These are phyloP conservation scores for Hirtodrosophila cameraria DNA, from an alignment of 2,888 invertebrate species.

Conservation along the genomic window DNA sequence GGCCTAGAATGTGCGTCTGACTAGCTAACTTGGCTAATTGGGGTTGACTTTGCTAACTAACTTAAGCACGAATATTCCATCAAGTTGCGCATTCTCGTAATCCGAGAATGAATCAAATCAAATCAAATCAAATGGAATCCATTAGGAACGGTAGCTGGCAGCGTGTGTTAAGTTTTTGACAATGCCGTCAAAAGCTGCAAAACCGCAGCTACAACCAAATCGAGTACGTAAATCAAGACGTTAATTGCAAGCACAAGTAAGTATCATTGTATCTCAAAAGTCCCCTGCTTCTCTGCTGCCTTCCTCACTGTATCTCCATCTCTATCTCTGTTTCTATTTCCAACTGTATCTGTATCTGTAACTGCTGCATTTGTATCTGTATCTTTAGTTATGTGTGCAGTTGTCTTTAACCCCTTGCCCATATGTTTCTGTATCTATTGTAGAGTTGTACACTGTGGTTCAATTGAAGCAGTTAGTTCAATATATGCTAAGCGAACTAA, in stretches of 20 bases:
- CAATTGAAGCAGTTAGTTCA: no score
- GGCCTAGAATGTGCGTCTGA: constrained; percentile 25
- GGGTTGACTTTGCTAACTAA: constrained; percentile 33
- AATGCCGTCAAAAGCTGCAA: constrained; percentile 50
- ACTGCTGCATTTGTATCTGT: neutral
- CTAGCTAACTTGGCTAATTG: constrained; percentile 15
- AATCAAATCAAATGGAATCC: no score
- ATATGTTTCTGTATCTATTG: neutral
- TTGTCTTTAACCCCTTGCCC: no score
- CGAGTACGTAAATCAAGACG: constrained; percentile 46
- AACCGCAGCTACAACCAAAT: constrained; percentile 57
- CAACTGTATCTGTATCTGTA: neutral
- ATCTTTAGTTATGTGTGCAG: no score
- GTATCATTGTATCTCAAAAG: neutral
- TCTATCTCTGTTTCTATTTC: neutral
- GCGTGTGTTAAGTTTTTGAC: constrained; percentile 52
- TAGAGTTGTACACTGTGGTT: no score
- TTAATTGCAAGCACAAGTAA: constrained; percentile 34
- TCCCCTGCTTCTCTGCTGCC: no score
- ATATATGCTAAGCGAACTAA: no score
- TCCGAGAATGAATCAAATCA: constrained; percentile 41
- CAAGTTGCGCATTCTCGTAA: constrained; percentile 62
- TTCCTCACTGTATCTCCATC: neutral
- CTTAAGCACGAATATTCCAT: constrained; percentile 4
- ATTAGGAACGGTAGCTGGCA: constrained; percentile 40